These are phyloP conservation scores for Epinephelus malabaricus DNA, from an alignment of 2,797 vertebrate genomes.

Conservation along the genomic window DNA sequence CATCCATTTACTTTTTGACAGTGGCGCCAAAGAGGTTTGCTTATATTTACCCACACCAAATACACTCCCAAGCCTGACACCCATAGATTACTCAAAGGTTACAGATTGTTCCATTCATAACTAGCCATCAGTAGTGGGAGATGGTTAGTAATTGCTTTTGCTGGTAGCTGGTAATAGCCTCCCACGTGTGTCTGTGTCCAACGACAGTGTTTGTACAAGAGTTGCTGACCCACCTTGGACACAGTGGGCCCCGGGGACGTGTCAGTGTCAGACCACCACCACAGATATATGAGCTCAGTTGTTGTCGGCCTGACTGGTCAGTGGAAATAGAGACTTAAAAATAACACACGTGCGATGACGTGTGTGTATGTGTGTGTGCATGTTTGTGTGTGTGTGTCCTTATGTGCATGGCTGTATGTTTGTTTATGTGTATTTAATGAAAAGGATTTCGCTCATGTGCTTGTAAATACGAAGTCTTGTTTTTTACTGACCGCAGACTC, in stretches of 20 bases:
- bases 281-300: conserved; percentile 74
- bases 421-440: conserved; percentile 26
- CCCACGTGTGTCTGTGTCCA: conserved; percentile 38
- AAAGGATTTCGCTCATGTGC: conserved; percentile 5
- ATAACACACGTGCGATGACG: conserved; percentile 53
- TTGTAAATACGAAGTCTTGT: conserved; percentile 46
- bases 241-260: conserved; percentile 54
- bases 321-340: conserved; percentile 75
- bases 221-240: conserved; percentile 60
- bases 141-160: conserved; percentile 25
- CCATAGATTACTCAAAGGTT: conserved; percentile 3
- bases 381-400: conserved; percentile 4
- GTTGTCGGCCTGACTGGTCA: conserved; percentile 66
- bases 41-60: conserved; percentile 35
- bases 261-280: conserved; percentile 65
- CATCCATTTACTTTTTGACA: conserved; percentile 27
- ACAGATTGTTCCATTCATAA: conserved; percentile 15
- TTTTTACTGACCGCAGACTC: conserved; percentile 32
- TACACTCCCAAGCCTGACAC: background rate
- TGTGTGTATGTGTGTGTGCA: background rate
- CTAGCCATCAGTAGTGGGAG: conserved; percentile 5
- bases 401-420: conserved; percentile 3
- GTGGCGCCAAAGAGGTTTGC: conserved; percentile 31
- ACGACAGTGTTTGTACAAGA: conserved; percentile 47
- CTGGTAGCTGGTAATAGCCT: conserved; percentile 31